Base-by-base conservation (phyloP, 1,140 invertebrate genomes). In the Pinna nobilis region DNA sequence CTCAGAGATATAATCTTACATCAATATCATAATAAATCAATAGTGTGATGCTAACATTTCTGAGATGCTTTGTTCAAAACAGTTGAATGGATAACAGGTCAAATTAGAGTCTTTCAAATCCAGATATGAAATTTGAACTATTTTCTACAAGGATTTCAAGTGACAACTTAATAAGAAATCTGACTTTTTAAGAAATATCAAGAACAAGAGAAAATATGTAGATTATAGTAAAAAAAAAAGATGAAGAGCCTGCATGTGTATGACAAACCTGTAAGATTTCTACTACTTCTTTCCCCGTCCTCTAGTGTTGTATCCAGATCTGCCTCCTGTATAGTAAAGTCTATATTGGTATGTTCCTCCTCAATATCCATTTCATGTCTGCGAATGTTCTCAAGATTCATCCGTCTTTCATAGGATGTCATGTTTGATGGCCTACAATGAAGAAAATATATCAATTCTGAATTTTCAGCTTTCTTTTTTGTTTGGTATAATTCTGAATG, bases 351-450 rank as follows among this genome's bases (percentile, higher is more conserved):
- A 70, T 79, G 79, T 53, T 87, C 86, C 53, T 86, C 85, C 41
- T 84, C 82, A 33, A 86, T 83, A 63, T 87, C 84, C 72, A 83
- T 76, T 28, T 85, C 80, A 67, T 79, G 81, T 2, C 84, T 75
- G 2, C 85, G 82, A 13, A 86, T 66, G 50, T 86, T 87, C 50
- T 87, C 87, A 44, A 87, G 69, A 63, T 88, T 88, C 77, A 87
- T 83, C 30, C 82, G 79, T 33, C 79, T 82, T 49, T 88, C 87
- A 65, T 64, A 75, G 1, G 66, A 32, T 28, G 73, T 44, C n/a
- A 73, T 33, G 39, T 57, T 49, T 33, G 63, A 23, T 55, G 63
- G 67, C 53, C 61, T 59, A 49, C 23, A 15, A 47, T 47, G 15
- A 47, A 18, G 20, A 47, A 47, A 47, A 47, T 20, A 44, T 44